Conservation (phyloP, 1,140 invertebrate genomes). For the Sitodiplosis mosellana region DNA sequence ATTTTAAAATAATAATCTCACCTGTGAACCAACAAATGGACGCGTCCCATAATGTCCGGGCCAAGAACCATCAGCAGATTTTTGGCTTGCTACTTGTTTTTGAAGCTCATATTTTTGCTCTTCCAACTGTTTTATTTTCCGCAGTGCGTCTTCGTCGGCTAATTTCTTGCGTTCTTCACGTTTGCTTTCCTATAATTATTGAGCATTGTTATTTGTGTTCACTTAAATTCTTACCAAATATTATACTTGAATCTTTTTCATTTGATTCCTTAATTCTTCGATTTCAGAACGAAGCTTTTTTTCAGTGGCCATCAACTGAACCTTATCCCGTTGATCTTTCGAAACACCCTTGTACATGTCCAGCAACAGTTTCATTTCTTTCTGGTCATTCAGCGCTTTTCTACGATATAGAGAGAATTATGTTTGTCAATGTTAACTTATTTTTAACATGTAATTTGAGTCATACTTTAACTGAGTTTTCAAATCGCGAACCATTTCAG, state of each 20-base stretch:
- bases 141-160: constrained; percentile 84
- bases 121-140: constrained; percentile 89
- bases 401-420: constrained; percentile 36
- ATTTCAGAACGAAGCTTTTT: constrained; percentile 76
- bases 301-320: constrained; percentile 88
- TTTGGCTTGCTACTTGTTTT: constrained; percentile 66
- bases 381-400: constrained; percentile 80
- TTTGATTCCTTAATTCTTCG: constrained; percentile 69
- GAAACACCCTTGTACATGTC: constrained; percentile 96
- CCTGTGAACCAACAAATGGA: constrained; percentile 44
- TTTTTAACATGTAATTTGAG: constrained; percentile 15
- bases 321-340: constrained; percentile 91
- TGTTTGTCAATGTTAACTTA: no score
- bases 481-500: constrained; percentile 59
- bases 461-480: constrained; percentile 80
- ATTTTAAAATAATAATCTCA: constrained; percentile 7
- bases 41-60: constrained; percentile 24
- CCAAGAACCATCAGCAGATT: constrained; percentile 48
- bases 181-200: constrained; percentile 56
- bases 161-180: constrained; percentile 80
- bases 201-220: neutral
- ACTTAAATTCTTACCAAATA: neutral
- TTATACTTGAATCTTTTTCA: constrained; percentile 60
- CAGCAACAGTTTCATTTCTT: constrained; percentile 80
- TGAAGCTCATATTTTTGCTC: constrained; percentile 73